Base-by-base conservation (phyloP, 1,140 invertebrate genomes). In the Metopolophium dirhodum region DNA sequence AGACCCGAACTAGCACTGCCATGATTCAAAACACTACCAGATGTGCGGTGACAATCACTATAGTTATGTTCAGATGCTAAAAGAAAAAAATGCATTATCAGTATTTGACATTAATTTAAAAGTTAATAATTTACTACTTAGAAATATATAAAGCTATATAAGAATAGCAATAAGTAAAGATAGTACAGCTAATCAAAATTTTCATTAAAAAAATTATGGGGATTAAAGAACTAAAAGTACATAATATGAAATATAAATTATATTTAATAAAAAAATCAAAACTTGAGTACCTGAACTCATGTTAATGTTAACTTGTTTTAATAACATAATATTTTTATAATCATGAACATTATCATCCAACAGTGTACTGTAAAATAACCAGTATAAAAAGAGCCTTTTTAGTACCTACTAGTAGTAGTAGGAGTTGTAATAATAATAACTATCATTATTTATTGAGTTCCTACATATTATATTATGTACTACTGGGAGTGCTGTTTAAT, bases 61-160 rank as follows among this genome's bases (percentile, higher is more conserved):
- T 92, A 92, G 77, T 92, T 92, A n/a, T 92, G 91, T 92, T 92
- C 91, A 37, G 91, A 83, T 18, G 91, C 91, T 92, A 49, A 35
- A 91, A 91, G 8, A 54, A 37, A 49, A 49, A 88, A 51, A 51
- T 45, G 9, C 1, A 45, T 30, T 14, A 41, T 83, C 20, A 41
- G 8, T 45, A 85, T 85, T n/a, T 45, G 30, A 23, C 8, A 45
- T 45, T 37, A 41, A 23, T 41, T 41, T 22, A 82, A 45, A 45
- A 41, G 14, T 77, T 35, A 77, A 1, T 77, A 77, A 54, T 54
- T 54, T 23, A 54, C 51, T 54, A 23, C 51, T 54, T 54, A 54
- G 22, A 22, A 54, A 54, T 54, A 22, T 2, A 7, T 54, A 22
- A 54, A 54, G 6, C 22, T 54, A 54, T 23, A 54, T 7, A 54